These are phyloP conservation scores for Pseudonaja textilis DNA, from an alignment of 2,113 vertebrate genomes.

Conservation along the genomic window DNA sequence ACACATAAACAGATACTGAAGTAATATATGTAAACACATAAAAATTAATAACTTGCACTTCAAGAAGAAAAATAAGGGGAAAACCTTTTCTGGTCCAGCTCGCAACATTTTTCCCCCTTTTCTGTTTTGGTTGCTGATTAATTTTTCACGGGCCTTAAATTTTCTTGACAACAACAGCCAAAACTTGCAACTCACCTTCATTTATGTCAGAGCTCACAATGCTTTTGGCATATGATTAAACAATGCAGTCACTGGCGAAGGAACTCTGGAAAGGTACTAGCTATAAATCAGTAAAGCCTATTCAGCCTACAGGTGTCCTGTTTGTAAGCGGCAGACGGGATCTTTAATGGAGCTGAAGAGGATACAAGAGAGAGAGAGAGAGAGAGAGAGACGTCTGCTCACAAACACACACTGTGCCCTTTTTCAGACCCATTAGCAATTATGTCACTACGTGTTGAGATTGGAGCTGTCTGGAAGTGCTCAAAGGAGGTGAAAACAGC, in stretches of 20 bases:
- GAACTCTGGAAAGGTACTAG: not conserved
- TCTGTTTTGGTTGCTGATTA: constrained; percentile 2
- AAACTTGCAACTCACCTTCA: constrained; percentile 5
- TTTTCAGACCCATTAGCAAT: not conserved
- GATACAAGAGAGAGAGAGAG: not conserved
- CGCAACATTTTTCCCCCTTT: not conserved
- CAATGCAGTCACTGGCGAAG: constrained; percentile 3
- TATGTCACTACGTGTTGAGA: not conserved
- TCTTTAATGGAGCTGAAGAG: not conserved
- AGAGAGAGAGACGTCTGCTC: not conserved
- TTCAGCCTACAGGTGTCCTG: not conserved
- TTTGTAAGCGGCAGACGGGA: not conserved
- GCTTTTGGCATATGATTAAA: constrained; percentile 26
- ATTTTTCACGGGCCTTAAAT: constrained; percentile 1
- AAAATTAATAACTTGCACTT: constrained; percentile 2
- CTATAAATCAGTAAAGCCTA: not conserved
- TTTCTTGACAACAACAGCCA: not conserved
- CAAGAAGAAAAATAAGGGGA: not conserved
- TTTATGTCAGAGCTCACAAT: not conserved
- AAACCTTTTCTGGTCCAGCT: not conserved
- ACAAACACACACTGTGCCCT: too few species aligned
- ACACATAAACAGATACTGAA: not conserved
- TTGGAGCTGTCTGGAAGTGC: not conserved
- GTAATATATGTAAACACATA: not conserved
- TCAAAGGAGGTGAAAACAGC: not conserved